These are phyloP conservation scores for Julus scanicus DNA, from an alignment of 2,888 invertebrate genomes.

Conservation along the genomic window DNA sequence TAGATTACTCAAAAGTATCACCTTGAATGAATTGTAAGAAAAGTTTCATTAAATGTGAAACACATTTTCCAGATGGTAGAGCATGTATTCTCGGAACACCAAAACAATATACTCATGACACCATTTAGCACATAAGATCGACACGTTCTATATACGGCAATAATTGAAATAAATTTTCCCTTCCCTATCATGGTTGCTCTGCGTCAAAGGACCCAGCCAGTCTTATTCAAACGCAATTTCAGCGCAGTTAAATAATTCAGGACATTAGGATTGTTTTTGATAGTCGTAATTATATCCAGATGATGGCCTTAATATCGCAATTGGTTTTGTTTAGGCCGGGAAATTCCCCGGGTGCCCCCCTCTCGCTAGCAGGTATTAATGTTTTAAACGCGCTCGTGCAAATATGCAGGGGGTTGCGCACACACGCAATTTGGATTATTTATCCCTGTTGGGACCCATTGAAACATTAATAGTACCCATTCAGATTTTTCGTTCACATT, in stretches of 20 bases:
- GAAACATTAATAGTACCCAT: constrained; percentile 32
- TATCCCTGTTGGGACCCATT: constrained; percentile 30
- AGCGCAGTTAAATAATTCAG: constrained; percentile 23
- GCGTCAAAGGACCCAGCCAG: background rate
- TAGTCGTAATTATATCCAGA: constrained; percentile 42
- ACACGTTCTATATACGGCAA: background rate
- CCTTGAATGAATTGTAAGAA: too few species aligned
- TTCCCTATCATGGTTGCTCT: background rate
- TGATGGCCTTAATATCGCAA: constrained; percentile 42
- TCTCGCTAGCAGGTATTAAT: background rate
- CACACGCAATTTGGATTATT: constrained; percentile 35
- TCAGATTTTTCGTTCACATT: constrained; percentile 37
- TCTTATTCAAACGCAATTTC: background rate
- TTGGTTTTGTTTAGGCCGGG: constrained; percentile 30
- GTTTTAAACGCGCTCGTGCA: constrained; percentile 1
- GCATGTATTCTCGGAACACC: background rate
- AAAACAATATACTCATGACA: background rate
- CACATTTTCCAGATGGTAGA: too few species aligned
- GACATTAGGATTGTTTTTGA: constrained; percentile 17
- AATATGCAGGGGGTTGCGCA: background rate
- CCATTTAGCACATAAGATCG: background rate
- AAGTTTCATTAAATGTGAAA: too few species aligned
- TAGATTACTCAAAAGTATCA: too few species aligned
- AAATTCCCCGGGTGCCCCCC: background rate
- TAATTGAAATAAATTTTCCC: background rate